Conservation (phyloP, 2,113 vertebrate species). For the Chiloscyllium plagiosum region DNA sequence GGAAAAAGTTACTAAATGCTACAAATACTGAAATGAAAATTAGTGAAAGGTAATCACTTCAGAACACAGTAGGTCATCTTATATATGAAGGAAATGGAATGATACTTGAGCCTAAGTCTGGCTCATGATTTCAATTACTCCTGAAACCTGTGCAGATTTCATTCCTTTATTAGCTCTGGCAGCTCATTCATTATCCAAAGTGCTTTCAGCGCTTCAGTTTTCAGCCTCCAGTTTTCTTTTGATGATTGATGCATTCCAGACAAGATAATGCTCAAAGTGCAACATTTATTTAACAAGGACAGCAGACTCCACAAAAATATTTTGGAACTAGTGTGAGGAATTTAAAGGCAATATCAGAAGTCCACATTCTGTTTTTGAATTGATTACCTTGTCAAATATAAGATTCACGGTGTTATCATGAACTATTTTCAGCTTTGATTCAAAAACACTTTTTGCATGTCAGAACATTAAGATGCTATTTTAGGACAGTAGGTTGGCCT, state of each 20-base stretch:
- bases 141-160: constrained; percentile 43
- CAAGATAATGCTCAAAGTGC: constrained; percentile 39
- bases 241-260: constrained; percentile 51
- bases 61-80: background rate
- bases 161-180: constrained; percentile 61
- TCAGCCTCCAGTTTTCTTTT: constrained; percentile 40
- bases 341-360: background rate
- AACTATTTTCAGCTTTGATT: background rate
- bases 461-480: background rate
- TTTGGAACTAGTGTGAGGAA: constrained; percentile 39
- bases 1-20: background rate
- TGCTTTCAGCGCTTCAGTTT: constrained; percentile 54
- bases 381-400: background rate
- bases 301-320: constrained; percentile 34
- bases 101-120: background rate
- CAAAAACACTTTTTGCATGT: background rate
- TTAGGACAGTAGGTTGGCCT: background rate
- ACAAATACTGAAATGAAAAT: background rate
- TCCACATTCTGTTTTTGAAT: too few species aligned
- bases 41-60: background rate
- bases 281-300: constrained; percentile 31
- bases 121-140: background rate
- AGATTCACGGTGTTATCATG: background rate
- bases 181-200: constrained; percentile 65
- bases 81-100: background rate